A percentile compares a stretch with the other conserved stretches of the same genome.
Evolutionary conservation across 2,113 vertebrate genomes (phyloP).

Genomic region (Rana temporaria): DNA sequence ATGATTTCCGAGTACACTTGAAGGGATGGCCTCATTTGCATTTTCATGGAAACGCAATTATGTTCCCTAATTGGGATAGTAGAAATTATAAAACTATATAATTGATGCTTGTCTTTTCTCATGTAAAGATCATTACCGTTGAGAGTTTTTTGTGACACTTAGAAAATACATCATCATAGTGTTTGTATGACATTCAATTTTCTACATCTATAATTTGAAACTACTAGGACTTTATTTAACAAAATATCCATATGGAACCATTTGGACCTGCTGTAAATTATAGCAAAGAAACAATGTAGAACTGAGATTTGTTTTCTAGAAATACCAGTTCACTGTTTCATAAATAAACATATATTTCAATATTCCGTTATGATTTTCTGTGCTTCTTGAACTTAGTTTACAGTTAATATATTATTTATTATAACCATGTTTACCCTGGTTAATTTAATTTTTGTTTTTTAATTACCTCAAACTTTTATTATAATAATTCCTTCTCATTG

Average conservation of each 20-base stretch:
- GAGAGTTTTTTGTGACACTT: slow-evolving; percentile 37
- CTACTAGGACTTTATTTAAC: slow-evolving; percentile 8
- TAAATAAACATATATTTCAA: not conserved
- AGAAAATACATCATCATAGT: slow-evolving; percentile 50
- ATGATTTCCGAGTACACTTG: slow-evolving; percentile 51
- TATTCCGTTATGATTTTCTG: not conserved
- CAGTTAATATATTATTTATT: not conserved
- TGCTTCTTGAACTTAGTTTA: not conserved
- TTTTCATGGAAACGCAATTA: slow-evolving; percentile 55
- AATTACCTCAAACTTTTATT: not conserved
- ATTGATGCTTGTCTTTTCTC: slow-evolving; percentile 54
- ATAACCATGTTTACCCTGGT: not conserved
- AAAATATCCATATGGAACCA: slow-evolving; percentile 22
- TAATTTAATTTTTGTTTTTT: not conserved
- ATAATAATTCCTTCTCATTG: not conserved
- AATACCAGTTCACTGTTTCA: not conserved
- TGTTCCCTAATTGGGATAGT: slow-evolving; percentile 52
- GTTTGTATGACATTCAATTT: slow-evolving; percentile 51
- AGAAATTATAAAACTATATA: slow-evolving; percentile 56
- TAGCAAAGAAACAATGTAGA: not conserved
- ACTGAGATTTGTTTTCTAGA: not conserved
- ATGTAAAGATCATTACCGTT: slow-evolving; percentile 52
- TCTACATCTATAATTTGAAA: slow-evolving; percentile 48
- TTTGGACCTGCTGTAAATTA: not conserved
- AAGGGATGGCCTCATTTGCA: slow-evolving; percentile 56